Evolutionary conservation across 2,797 vertebrate species (phyloP).

Genomic region (Xenopus petersii): DNA sequence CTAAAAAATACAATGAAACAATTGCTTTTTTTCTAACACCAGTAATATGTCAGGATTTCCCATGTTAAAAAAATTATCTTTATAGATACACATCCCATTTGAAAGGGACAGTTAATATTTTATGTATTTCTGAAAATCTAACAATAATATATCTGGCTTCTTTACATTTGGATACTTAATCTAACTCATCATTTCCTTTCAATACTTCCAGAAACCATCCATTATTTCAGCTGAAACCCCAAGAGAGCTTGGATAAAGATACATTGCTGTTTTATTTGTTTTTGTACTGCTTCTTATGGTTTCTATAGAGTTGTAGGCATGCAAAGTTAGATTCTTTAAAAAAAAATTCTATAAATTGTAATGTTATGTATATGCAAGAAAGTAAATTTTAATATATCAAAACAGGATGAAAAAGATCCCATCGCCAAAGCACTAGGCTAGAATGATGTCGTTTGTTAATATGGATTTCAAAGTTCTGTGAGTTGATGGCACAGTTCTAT

Average conservation of each 20-base stretch:
- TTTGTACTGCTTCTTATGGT: conserved; percentile 67
- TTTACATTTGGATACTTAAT: conserved; percentile 80
- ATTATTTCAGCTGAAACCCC: conserved; percentile 72
- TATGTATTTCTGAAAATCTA: conserved; percentile 65
- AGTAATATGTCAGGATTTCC: not conserved
- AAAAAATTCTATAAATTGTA: too few species aligned
- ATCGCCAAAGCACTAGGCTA: too few species aligned
- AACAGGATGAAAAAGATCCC: too few species aligned
- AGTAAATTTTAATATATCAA: too few species aligned
- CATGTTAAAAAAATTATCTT: not conserved
- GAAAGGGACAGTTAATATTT: conserved; percentile 52
- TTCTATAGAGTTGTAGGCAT: conserved; percentile 47
- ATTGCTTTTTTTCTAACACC: not conserved
- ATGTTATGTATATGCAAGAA: too few species aligned
- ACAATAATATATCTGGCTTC: conserved; percentile 72
- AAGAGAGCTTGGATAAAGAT: conserved; percentile 64
- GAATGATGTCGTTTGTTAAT: too few species aligned
- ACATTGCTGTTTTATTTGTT: conserved; percentile 66
- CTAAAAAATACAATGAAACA: too few species aligned
- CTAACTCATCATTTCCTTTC: conserved; percentile 81
- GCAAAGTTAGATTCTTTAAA: not conserved
- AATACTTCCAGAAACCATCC: conserved; percentile 73
- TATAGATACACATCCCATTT: conserved; percentile 7
- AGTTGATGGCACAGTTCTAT: too few species aligned
- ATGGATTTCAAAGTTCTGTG: too few species aligned